Percentiles rank a stretch among this genome's conserved stretches.
phyloP scores from a whole-genome alignment of 2,888 invertebrate species.

The Drosophila histrio region DNA sequence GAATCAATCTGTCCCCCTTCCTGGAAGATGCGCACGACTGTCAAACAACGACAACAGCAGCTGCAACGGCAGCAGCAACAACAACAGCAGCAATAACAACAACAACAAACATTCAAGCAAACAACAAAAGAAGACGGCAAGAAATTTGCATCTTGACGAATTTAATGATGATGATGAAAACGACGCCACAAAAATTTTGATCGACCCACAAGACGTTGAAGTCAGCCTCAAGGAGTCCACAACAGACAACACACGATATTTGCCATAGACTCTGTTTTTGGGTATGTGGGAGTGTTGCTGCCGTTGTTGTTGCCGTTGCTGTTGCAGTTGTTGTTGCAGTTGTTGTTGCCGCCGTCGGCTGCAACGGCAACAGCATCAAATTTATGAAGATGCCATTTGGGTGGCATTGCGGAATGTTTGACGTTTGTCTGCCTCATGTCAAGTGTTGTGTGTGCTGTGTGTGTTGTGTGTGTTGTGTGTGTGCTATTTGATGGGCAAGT shows the following conservation, averaged over 20 bases:
- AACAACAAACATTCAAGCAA: conserved; percentile 43
- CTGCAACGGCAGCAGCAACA: neutral
- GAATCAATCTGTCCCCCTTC: conserved; percentile 56
- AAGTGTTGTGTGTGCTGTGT: conserved; percentile 62
- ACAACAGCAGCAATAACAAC: neutral
- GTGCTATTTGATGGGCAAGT: conserved; percentile 62
- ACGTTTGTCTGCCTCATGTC: conserved; percentile 71
- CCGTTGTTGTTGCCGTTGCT: conserved; percentile 24
- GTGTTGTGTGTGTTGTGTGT: conserved; percentile 28
- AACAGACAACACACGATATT: conserved; percentile 74
- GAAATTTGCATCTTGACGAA: conserved; percentile 81
- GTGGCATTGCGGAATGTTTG: conserved; percentile 79
- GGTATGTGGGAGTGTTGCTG: conserved; percentile 75
- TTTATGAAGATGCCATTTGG: conserved; percentile 81
- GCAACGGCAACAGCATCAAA: conserved; percentile 57
- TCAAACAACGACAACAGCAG: conserved; percentile 51
- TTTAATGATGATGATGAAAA: conserved; percentile 81
- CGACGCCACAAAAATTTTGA: conserved; percentile 78
- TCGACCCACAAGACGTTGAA: conserved; percentile 64
- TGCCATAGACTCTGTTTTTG: conserved; percentile 47
- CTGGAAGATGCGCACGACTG: conserved; percentile 76
- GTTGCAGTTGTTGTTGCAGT: conserved; percentile 22
- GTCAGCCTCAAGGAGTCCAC: conserved; percentile 68
- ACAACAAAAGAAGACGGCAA: conserved; percentile 21
- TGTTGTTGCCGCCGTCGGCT: conserved; percentile 19